These are phyloP conservation scores for Unio pictorum DNA, from an alignment of 2,888 invertebrate genomes.

Conservation along the genomic window DNA sequence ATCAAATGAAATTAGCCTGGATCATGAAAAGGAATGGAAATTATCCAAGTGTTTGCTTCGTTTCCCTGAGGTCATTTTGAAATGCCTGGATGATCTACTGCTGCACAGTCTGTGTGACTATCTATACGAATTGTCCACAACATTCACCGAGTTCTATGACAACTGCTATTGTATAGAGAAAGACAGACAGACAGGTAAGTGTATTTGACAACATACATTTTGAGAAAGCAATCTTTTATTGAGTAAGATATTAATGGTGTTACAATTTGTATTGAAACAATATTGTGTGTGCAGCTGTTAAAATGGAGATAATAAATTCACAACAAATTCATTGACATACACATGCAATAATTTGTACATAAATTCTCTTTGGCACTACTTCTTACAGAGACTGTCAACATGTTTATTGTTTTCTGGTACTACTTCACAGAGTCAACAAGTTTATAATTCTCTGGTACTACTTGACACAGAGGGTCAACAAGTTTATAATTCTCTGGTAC, in stretches of 20 bases:
- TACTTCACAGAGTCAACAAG: no score
- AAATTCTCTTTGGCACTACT: no score
- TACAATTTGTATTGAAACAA: background rate
- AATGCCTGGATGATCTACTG: slow-evolving; percentile 85
- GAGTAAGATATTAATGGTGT: background rate
- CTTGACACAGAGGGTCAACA: no score
- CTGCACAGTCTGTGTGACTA: slow-evolving; percentile 94
- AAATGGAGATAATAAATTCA: no score
- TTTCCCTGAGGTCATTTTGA: slow-evolving; percentile 89
- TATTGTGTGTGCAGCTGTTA: no score
- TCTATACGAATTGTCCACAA: slow-evolving; percentile 92
- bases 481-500: no score
- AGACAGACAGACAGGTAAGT: slow-evolving; percentile 77
- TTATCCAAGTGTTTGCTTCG: slow-evolving; percentile 83
- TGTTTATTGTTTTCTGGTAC: no score
- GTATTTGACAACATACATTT: background rate
- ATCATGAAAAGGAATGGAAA: slow-evolving; percentile 95
- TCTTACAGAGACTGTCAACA: no score
- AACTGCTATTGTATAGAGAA: slow-evolving; percentile 97
- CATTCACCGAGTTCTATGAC: slow-evolving; percentile 98
- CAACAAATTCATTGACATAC: no score
- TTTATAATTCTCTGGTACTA: no score
- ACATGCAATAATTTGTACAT: no score
- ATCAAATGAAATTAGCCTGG: slow-evolving; percentile 80
- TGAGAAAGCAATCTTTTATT: background rate